Percentiles rank a stretch among this genome's conserved stretches.
Evolutionary conservation across 2,113 vertebrate species (phyloP).

Genomic region (Tetraodon nigroviridis): DNA sequence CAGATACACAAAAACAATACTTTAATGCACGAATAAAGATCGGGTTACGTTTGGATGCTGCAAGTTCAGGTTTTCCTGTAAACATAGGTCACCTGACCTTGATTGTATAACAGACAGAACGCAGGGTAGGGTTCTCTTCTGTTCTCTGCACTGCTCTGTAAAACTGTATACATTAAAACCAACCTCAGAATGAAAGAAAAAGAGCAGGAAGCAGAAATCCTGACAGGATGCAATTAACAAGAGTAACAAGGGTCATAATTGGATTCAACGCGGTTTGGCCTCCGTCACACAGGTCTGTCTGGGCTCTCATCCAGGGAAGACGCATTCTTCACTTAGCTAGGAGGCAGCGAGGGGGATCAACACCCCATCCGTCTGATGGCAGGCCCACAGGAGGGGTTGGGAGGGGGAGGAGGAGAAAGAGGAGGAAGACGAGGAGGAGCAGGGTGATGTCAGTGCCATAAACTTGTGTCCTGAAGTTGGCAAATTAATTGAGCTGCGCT

Average conservation of each 20-base stretch:
- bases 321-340: slow-evolving; percentile 61
- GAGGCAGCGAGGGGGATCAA: slow-evolving; percentile 69
- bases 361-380: slow-evolving; percentile 67
- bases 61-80: slow-evolving; percentile 69
- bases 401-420: not conserved
- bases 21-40: slow-evolving; percentile 72
- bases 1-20: slow-evolving; percentile 63
- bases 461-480: slow-evolving; percentile 87
- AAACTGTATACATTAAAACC: slow-evolving; percentile 73
- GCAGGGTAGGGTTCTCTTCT: not conserved
- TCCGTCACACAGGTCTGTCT: slow-evolving; percentile 69
- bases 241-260: slow-evolving; percentile 65
- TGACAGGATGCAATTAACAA: slow-evolving; percentile 54
- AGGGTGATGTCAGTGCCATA: slow-evolving; percentile 65
- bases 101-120: slow-evolving; percentile 80
- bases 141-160: slow-evolving; percentile 52
- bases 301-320: slow-evolving; percentile 75
- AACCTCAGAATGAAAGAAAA: slow-evolving; percentile 52
- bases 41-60: slow-evolving; percentile 24
- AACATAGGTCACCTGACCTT: slow-evolving; percentile 82
- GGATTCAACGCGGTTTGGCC: slow-evolving; percentile 77
- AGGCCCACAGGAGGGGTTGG: slow-evolving; percentile 75
- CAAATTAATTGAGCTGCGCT: slow-evolving; percentile 70
- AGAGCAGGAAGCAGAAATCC: slow-evolving; percentile 29
- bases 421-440: slow-evolving; percentile 4